Evolutionary conservation across 2,797 vertebrate species (phyloP).

Genomic region (Acridotheres tristis): DNA sequence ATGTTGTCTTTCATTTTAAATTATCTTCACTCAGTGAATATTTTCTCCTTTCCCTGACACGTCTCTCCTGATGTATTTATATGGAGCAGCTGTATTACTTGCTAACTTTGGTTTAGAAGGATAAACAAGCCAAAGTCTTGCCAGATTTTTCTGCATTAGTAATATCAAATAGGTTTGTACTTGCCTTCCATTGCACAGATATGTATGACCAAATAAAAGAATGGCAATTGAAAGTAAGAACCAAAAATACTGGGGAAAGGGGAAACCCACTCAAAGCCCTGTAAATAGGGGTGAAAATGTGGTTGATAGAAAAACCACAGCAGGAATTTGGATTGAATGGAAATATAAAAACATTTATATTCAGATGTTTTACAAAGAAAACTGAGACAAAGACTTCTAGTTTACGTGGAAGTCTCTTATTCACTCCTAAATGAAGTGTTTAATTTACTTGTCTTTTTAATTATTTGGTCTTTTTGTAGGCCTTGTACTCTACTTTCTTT

Average conservation of each 20-base stretch:
- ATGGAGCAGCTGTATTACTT: background rate
- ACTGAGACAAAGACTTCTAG: background rate
- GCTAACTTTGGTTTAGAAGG: background rate
- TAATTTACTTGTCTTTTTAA: background rate
- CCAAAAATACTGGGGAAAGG: background rate
- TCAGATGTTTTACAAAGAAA: background rate
- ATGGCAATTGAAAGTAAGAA: background rate
- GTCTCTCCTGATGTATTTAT: background rate
- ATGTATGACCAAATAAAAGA: background rate
- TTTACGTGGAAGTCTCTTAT: background rate
- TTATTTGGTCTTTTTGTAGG: background rate
- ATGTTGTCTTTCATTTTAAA: background rate
- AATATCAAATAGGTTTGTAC: background rate
- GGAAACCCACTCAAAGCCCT: background rate
- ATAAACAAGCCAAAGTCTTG: background rate
- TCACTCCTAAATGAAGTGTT: background rate
- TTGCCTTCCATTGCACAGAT: background rate
- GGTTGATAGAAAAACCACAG: background rate
- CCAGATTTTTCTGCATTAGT: background rate
- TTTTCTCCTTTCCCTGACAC: background rate
- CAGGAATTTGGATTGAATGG: background rate
- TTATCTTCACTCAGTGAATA: background rate
- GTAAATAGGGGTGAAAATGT: background rate
- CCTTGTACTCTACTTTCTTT: background rate
- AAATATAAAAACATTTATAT: background rate